Conservation (phyloP, 2,797 vertebrate genomes). For the Enteromius mattozi region DNA sequence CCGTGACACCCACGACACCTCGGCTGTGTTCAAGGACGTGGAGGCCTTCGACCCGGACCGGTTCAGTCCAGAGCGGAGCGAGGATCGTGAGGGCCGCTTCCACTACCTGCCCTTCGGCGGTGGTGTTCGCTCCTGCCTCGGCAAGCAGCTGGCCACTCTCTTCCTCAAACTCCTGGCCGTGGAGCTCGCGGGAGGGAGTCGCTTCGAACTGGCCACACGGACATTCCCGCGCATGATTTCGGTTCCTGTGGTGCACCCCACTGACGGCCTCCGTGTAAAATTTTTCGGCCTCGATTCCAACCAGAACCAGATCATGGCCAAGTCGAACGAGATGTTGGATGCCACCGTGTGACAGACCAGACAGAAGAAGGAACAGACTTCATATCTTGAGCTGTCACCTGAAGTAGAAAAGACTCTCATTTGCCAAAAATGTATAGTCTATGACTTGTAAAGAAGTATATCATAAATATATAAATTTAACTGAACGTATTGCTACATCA, state of each 20-base stretch:
- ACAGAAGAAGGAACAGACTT: constrained; percentile 45
- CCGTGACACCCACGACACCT: constrained; percentile 95
- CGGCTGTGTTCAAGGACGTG: constrained; percentile 92
- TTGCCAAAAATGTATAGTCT: constrained; percentile 83
- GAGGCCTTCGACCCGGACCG: constrained; percentile 92
- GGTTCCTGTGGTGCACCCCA: constrained; percentile 94
- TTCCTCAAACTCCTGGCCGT: constrained; percentile 93
- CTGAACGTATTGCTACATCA: constrained; percentile 76
- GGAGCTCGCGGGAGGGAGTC: constrained; percentile 92
- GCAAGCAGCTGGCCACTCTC: constrained; percentile 94
- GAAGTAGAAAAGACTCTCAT: constrained; percentile 66
- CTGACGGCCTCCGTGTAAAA: constrained; percentile 92
- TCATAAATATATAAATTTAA: constrained; percentile 67
- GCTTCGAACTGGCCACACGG: constrained; percentile 93
- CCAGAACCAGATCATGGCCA: constrained; percentile 96
- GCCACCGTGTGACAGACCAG: constrained; percentile 84
- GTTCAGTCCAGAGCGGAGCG: constrained; percentile 88
- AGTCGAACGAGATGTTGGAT: constrained; percentile 89
- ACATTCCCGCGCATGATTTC: constrained; percentile 90
- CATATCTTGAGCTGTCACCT: constrained; percentile 60
- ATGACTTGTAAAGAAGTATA: constrained; percentile 66
- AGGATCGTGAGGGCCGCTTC: constrained; percentile 95
- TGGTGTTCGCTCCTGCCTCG: constrained; percentile 92
- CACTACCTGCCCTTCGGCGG: constrained; percentile 96
- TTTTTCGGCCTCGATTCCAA: constrained; percentile 98